Percentiles rank a stretch among this genome's conserved stretches.
Evolutionary conservation across 2,888 invertebrate genomes (phyloP).

Genomic region (Cabera pusaria): DNA sequence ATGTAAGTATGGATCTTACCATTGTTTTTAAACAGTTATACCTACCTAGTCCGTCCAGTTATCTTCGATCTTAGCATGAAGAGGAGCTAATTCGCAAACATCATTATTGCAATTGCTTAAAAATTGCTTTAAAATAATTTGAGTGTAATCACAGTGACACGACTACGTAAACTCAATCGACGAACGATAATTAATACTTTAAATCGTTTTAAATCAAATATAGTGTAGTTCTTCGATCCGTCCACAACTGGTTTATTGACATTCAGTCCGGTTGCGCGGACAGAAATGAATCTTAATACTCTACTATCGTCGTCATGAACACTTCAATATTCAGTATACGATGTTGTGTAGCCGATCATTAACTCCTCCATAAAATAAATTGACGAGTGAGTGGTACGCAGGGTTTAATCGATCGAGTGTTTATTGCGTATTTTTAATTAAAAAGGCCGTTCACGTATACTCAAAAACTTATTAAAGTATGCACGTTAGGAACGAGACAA

Average conservation of each 20-base stretch:
- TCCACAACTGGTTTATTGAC: slow-evolving; percentile 56
- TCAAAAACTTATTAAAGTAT: slow-evolving; percentile 5
- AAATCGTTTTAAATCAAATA: slow-evolving; percentile 50
- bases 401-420: too few relatives aligned
- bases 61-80: too few relatives aligned
- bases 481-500: slow-evolving; percentile 26
- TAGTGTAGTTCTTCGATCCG: slow-evolving; percentile 35
- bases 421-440: slow-evolving; percentile 9
- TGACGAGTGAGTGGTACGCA: slow-evolving; percentile 23
- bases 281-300: slow-evolving; percentile 60
- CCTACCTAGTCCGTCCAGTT: too few relatives aligned
- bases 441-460: slow-evolving; percentile 14
- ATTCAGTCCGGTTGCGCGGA: slow-evolving; percentile 49
- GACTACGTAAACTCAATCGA: too few relatives aligned
- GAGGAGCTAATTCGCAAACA: too few relatives aligned
- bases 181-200: slow-evolving; percentile 52
- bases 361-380: slow-evolving; percentile 31
- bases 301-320: slow-evolving; percentile 32
- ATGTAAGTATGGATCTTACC: too few relatives aligned
- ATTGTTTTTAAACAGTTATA: too few relatives aligned
- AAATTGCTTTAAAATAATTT: too few relatives aligned
- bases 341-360: slow-evolving; percentile 38
- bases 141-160: too few relatives aligned
- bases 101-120: too few relatives aligned
- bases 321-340: slow-evolving; percentile 40